Conservation (phyloP, 2,113 vertebrate genomes). For the Gyps fulvus region DNA sequence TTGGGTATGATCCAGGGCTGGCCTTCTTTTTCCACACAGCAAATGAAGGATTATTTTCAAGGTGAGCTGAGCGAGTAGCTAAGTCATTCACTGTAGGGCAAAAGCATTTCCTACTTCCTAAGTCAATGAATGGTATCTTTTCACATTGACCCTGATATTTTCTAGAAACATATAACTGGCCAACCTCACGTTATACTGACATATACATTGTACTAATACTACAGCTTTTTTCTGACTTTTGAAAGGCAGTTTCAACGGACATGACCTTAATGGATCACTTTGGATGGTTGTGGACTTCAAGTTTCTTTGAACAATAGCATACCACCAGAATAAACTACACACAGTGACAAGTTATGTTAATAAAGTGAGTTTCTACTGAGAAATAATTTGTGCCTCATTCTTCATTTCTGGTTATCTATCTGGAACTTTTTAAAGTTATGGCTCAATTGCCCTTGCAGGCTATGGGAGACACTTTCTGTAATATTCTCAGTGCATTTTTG, state of each 20-base stretch:
- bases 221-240: background rate
- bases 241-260: background rate
- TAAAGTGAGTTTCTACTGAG: background rate
- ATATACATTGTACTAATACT: background rate
- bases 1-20: background rate
- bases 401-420: background rate
- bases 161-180: background rate
- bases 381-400: background rate
- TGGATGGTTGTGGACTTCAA: background rate
- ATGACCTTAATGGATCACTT: background rate
- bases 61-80: background rate
- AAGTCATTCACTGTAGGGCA: background rate
- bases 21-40: background rate
- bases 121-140: background rate
- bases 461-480: background rate
- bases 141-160: background rate
- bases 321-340: background rate
- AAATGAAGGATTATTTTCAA: constrained; percentile 10
- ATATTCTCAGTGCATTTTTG: background rate
- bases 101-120: background rate
- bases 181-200: background rate
- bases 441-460: background rate
- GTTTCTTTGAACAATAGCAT: background rate
- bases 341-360: background rate
- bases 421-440: background rate